These are phyloP conservation scores for Plebejus anna DNA, from an alignment of 2,888 invertebrate genomes.

Conservation along the genomic window DNA sequence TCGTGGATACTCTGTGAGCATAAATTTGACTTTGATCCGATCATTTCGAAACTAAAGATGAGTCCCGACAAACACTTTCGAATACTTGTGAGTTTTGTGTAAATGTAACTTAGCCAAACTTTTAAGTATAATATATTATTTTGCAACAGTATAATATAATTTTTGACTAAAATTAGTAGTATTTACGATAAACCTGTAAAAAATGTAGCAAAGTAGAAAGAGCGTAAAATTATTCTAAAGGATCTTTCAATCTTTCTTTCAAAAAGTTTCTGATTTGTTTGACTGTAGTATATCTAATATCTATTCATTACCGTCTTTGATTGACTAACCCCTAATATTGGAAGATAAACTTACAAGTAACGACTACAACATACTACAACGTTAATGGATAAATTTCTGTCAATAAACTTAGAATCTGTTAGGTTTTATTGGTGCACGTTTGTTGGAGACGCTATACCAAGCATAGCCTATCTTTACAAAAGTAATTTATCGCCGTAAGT, in stretches of 20 bases:
- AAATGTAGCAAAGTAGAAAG: too few relatives aligned
- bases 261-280: too few relatives aligned
- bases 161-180: too few relatives aligned
- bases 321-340: too few relatives aligned
- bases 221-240: background rate
- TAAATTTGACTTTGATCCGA: constrained; percentile 52
- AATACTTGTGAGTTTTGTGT: background rate
- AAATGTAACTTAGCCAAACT: too few relatives aligned
- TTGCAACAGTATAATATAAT: background rate
- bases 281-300: too few relatives aligned
- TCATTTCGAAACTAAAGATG: background rate
- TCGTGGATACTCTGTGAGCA: constrained; percentile 42
- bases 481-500: background rate
- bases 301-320: too few relatives aligned
- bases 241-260: background rate
- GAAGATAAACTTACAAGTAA: too few relatives aligned
- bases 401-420: too few relatives aligned
- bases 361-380: too few relatives aligned
- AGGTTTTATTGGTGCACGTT: background rate
- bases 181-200: too few relatives aligned
- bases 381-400: too few relatives aligned
- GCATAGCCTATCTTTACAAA: background rate
- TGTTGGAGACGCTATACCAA: background rate
- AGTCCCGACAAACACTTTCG: background rate
- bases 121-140: background rate